A percentile compares a stretch with the other conserved stretches of the same genome.
phyloP scores from a whole-genome alignment of 2,888 invertebrate species.

The Yponomeuta malinellus region DNA sequence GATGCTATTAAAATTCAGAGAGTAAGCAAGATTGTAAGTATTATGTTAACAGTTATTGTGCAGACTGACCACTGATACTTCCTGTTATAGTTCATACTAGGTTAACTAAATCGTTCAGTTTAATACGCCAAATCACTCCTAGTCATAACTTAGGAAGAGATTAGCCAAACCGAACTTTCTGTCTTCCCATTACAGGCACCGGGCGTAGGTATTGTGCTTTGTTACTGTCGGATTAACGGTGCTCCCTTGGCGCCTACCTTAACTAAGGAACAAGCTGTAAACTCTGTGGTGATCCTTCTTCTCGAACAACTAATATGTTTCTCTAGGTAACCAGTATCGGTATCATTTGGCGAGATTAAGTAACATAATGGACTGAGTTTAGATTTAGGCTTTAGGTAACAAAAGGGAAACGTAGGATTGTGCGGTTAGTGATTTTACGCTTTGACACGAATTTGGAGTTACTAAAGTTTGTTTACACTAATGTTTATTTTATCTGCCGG shows the following conservation, averaged over 20 bases:
- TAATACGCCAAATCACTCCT: too few species aligned
- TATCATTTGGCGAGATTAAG: neutral
- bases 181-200: neutral
- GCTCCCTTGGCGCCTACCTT: conserved; percentile 37
- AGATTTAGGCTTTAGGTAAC: neutral
- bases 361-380: conserved; percentile 2
- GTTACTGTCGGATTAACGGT: conserved; percentile 50
- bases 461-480: neutral
- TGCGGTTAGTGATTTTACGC: neutral
- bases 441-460: neutral
- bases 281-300: neutral
- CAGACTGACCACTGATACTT: too few species aligned
- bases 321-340: neutral
- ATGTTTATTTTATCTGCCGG: too few species aligned
- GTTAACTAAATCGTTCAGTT: too few species aligned
- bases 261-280: neutral
- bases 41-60: too few species aligned
- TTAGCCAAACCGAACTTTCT: neutral
- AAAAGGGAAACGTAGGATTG: neutral
- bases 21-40: too few species aligned
- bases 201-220: conserved; percentile 32
- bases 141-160: too few species aligned
- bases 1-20: too few species aligned
- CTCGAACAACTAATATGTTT: neutral
- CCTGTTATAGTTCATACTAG: too few species aligned